A percentile compares a stretch with the other conserved stretches of the same genome.
These are phyloP conservation scores for Aporophyla lueneburgensis DNA, from an alignment of 2,888 invertebrate genomes.

Conservation along the genomic window DNA sequence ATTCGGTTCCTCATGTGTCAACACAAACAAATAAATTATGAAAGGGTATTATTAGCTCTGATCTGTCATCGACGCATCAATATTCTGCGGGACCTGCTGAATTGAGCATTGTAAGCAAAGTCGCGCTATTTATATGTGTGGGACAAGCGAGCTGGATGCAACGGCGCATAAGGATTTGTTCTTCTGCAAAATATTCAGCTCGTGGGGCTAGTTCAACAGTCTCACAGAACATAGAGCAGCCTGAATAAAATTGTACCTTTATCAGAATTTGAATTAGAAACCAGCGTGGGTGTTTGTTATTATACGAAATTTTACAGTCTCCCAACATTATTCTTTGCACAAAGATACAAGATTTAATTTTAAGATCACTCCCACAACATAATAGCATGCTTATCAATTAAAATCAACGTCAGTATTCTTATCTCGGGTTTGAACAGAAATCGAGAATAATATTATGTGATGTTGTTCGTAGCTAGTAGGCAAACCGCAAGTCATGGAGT, in stretches of 20 bases:
- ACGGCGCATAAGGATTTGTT: constrained; percentile 24
- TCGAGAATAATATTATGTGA: constrained; percentile 3
- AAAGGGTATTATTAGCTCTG: constrained; percentile 38
- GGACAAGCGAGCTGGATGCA: constrained; percentile 11
- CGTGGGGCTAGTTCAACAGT: background rate
- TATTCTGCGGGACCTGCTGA: constrained; percentile 55
- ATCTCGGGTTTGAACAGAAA: background rate
- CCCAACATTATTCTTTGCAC: background rate
- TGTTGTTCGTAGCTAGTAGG: background rate
- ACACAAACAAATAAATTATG: constrained; percentile 34
- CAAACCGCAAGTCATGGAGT: background rate
- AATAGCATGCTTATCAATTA: constrained; percentile 1
- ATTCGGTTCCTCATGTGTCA: constrained; percentile 9
- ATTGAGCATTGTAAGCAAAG: constrained; percentile 62
- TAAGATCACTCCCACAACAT: background rate
- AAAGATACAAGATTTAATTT: constrained; percentile 12
- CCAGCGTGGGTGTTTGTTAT: constrained; percentile 7
- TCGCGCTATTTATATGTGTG: constrained; percentile 56
- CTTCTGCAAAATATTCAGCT: constrained; percentile 2
- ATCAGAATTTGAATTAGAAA: constrained; percentile 13
- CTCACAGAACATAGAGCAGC: background rate
- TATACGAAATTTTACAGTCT: background rate
- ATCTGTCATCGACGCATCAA: constrained; percentile 59
- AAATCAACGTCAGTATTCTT: constrained; percentile 23
- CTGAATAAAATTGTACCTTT: background rate